Base-by-base conservation (phyloP, 2,797 vertebrate species). In the Pristis pectinata region DNA sequence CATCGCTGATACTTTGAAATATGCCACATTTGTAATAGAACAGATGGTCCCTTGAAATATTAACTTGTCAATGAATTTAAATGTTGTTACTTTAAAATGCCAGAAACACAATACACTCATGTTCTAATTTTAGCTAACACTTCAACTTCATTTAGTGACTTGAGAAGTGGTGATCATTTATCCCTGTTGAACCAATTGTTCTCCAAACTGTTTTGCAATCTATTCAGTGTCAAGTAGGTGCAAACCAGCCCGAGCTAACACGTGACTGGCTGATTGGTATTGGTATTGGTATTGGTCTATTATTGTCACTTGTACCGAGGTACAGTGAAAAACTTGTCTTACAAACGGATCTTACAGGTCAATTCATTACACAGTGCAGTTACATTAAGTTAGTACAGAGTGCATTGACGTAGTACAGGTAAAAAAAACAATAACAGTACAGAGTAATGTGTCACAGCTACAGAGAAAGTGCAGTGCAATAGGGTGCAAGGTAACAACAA, bases 61-160 rank as follows among this genome's bases (percentile, higher is more conserved):
- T 94, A 74, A 94, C 70, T 74, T 74, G 92, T 94, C 24, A 74
- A 94, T 94, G 70, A 94, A 76, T 94, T 94, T 74, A 94, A 94
- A 94, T 76, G 70, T n/a, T 76, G 44, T 76, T 76, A 94, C 67
- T 94, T 93, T 67, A 93, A 93, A 53, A 49, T 24, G 64, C 92
- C 22, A 74, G 41, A 70, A 74, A 72, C 92, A 93, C 92, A 93
- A 93, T 74, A 17, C 44, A 94, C 22, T 53, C 41, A 76, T 76
- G 24, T 94, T 76, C 11, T 94, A 94, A 76, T n/a, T 76, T 49
- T 56, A 76, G 64, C 44, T 74, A 93, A 44, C 92, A 72, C 30
- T 34, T 34, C 24, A 44, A 30, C 67, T 74, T 93, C 67, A 72
- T 74, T 91, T 67, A 67, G 19, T 87, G 67, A 91, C 61, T 41